Evolutionary conservation across 2,888 invertebrate genomes (phyloP), one percentile per base, ranked within the genome.

Genomic region (Ormyrus nitidulus): DNA sequence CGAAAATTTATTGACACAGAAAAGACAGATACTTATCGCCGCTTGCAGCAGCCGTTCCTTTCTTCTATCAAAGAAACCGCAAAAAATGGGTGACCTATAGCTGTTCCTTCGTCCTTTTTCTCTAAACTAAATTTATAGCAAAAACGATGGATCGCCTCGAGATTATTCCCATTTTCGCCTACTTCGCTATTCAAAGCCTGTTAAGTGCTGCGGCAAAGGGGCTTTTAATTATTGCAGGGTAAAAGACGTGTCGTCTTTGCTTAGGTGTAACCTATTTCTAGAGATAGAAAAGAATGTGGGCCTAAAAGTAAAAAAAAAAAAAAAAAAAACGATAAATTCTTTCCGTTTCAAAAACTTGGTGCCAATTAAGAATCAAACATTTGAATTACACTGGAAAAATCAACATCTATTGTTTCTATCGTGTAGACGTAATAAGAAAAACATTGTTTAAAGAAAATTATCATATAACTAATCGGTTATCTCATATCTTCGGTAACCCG

Each of bases 121-220:
- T 34, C 34, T 68, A 19, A 13, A 69, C 59, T 66, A 61, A 51
- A 68, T 73, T 78, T 72, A 78, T 78, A 72, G 58, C 13, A 54
- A 70, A 69, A 77, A 70, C 76, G 54, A 64, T 62, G 11, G 19
- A 13, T n/a, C 44, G 6, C 48, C 46, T 34, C 62, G 58, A 13
- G n/a, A 65, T 77, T 72, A 65, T 77, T 13, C n/a, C 44, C 51
- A 3, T 77, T 54, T 62, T 48, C 51, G 49, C 49, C 51, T 9
- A 48, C 49, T 46, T 73, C 46, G 44, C 48, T 70, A 70, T 70
- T 70, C 70, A 49, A 68, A 54, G 77, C 61, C 70, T 19, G 77
- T 70, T 77, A 77, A 64, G 13, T 13, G 54, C 44, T 19, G 51
- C 53, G 34, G 53, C 46, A 7, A 13, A 62, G 48, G 44, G 34